Conservation (phyloP, 2,113 vertebrate genomes). For the Triplophysa dalaica region DNA sequence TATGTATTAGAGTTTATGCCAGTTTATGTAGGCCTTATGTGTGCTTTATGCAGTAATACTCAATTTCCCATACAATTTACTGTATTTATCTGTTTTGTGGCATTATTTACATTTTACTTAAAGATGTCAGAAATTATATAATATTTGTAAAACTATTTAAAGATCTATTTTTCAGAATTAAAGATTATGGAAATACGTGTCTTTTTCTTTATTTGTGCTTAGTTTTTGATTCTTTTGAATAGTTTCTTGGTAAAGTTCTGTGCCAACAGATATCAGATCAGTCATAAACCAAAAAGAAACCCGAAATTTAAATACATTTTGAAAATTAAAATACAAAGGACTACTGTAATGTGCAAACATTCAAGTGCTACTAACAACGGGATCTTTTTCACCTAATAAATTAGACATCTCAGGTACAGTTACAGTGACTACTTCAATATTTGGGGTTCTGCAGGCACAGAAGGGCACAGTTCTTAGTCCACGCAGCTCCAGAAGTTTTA, state of each 20-base stretch:
- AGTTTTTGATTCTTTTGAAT: not conserved
- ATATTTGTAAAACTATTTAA: slow-evolving; percentile 78
- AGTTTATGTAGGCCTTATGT: slow-evolving; percentile 46
- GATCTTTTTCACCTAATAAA: slow-evolving; percentile 61
- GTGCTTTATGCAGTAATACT: slow-evolving; percentile 58
- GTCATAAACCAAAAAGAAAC: not conserved
- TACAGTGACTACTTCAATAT: slow-evolving; percentile 51
- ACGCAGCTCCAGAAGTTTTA: slow-evolving; percentile 54
- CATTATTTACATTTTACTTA: slow-evolving; percentile 62
- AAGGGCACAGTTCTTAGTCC: slow-evolving; percentile 60
- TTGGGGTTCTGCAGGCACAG: slow-evolving; percentile 70
- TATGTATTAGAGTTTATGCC: slow-evolving; percentile 36
- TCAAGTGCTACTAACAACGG: not conserved
- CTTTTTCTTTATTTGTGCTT: not conserved
- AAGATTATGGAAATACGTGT: slow-evolving; percentile 50
- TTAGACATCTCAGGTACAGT: slow-evolving; percentile 64
- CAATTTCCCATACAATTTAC: slow-evolving; percentile 42
- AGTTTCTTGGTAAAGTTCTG: not conserved
- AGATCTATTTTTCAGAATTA: slow-evolving; percentile 79
- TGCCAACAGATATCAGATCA: not conserved
- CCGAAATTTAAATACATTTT: not conserved
- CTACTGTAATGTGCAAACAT: not conserved
- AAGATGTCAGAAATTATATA: slow-evolving; percentile 73
- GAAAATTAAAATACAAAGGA: not conserved
- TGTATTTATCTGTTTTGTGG: slow-evolving; percentile 59